Evolutionary conservation across 2,888 invertebrate species (phyloP).

Genomic region (Epiblema foenella): DNA sequence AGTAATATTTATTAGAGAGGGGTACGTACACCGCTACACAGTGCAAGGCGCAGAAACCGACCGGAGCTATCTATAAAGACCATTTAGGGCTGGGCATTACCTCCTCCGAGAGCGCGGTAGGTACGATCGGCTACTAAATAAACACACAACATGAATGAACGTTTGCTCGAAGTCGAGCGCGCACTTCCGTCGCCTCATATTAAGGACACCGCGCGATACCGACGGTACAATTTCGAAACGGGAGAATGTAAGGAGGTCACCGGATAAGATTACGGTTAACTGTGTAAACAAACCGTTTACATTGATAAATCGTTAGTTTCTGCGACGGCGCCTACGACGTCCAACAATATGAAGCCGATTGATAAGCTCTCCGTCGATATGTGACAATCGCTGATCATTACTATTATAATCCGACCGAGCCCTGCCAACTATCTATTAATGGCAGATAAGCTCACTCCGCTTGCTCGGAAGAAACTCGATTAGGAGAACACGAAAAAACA

Average conservation of each 20-base stretch:
- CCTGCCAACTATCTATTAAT: constrained; percentile 29
- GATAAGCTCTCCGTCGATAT: constrained; percentile 62
- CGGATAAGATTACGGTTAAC: constrained; percentile 84
- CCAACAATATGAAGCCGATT: constrained; percentile 56
- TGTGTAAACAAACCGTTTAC: constrained; percentile 84
- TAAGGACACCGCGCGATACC: constrained; percentile 79
- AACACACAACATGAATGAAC: constrained; percentile 80
- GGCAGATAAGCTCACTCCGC: constrained; percentile 27
- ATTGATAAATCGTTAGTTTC: constrained; percentile 82
- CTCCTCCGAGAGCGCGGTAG: constrained; percentile 57
- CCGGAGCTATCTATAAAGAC: constrained; percentile 26
- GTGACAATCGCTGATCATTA: constrained; percentile 43
- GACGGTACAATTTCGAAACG: constrained; percentile 82
- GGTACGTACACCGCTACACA: background rate
- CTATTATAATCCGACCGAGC: constrained; percentile 38
- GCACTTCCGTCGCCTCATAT: constrained; percentile 77
- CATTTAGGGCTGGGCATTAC: constrained; percentile 36
- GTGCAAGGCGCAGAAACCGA: constrained; percentile 2
- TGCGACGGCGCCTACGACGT: constrained; percentile 80
- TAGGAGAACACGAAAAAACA: constrained; percentile 2
- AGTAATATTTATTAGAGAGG: background rate
- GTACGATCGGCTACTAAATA: constrained; percentile 69
- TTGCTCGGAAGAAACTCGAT: constrained; percentile 2
- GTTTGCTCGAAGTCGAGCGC: constrained; percentile 70
- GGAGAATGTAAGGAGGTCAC: constrained; percentile 83